A percentile compares a stretch with the other conserved stretches of the same genome.
phyloP scores from a whole-genome alignment of 2,113 vertebrate genomes.

The Sitta europaea region DNA sequence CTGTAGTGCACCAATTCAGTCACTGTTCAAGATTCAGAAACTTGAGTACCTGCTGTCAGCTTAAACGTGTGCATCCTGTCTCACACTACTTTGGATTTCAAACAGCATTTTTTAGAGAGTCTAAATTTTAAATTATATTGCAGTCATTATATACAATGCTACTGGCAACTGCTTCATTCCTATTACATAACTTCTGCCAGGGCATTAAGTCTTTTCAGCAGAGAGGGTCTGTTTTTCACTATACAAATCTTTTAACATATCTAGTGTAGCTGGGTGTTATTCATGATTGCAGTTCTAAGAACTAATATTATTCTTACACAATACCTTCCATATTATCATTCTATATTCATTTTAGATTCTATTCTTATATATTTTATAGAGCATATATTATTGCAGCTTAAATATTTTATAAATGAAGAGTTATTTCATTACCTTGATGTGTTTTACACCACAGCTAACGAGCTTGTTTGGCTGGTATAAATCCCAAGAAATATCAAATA shows the following conservation, averaged over 20 bases:
- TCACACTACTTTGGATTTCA: neutral
- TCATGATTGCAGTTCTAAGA: neutral
- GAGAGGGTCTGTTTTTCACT: neutral
- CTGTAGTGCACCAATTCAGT: neutral
- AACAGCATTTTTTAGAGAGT: neutral
- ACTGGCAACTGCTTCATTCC: neutral
- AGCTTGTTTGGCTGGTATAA: slow-evolving; percentile 94
- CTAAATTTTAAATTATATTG: neutral
- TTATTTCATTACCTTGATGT: slow-evolving; percentile 87
- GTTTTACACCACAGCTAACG: slow-evolving; percentile 95
- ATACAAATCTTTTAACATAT: neutral
- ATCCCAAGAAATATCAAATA: slow-evolving; percentile 98
- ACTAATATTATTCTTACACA: neutral
- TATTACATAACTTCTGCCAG: neutral
- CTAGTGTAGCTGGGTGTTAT: neutral
- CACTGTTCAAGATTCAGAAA: neutral
- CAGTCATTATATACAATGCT: neutral
- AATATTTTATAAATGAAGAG: neutral
- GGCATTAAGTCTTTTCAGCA: neutral
- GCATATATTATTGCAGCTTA: neutral
- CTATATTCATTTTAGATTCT: neutral
- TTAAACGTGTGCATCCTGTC: neutral
- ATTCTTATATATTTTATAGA: neutral
- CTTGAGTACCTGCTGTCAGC: neutral
- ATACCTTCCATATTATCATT: neutral